phyloP scores from a whole-genome alignment of 2,888 invertebrate genomes.

The Gortyna flavago region DNA sequence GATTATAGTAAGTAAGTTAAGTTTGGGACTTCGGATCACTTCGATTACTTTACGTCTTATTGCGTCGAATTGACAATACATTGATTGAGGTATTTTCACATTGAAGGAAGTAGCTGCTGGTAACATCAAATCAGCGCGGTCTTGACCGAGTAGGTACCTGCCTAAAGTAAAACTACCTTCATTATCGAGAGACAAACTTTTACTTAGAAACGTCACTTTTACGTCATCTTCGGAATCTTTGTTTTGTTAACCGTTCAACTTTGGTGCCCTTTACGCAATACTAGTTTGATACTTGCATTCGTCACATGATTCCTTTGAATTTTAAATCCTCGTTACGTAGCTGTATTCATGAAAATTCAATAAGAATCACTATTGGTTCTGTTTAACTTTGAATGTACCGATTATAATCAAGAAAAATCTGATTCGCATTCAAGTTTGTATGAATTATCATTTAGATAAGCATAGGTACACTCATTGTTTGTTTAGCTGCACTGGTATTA shows the following conservation, averaged over 20 bases:
- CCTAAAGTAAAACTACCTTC: slow-evolving; percentile 11
- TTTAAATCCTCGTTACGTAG: slow-evolving; percentile 19
- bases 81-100: neutral
- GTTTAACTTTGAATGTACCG: slow-evolving; percentile 3
- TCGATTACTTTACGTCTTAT: slow-evolving; percentile 13
- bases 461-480: neutral
- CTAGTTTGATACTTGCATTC: slow-evolving; percentile 21
- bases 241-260: slow-evolving; percentile 29
- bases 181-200: slow-evolving; percentile 10
- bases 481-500: neutral
- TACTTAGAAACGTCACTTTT: slow-evolving; percentile 30
- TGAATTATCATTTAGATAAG: neutral
- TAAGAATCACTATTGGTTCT: slow-evolving; percentile 9
- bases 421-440: slow-evolving; percentile 5
- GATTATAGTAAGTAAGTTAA: no score
- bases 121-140: neutral
- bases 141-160: neutral
- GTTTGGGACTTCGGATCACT: slow-evolving; percentile 17
- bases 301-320: slow-evolving; percentile 39
- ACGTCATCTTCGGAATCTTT: slow-evolving; percentile 34
- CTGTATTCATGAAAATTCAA: slow-evolving; percentile 34
- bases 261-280: slow-evolving; percentile 45
- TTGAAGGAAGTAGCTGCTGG: neutral
- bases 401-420: neutral
- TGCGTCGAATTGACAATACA: slow-evolving; percentile 9